Percentiles rank a stretch among this genome's conserved stretches.
These are phyloP conservation scores for Sialia sialis DNA, from an alignment of 2,113 vertebrate species.

Conservation along the genomic window DNA sequence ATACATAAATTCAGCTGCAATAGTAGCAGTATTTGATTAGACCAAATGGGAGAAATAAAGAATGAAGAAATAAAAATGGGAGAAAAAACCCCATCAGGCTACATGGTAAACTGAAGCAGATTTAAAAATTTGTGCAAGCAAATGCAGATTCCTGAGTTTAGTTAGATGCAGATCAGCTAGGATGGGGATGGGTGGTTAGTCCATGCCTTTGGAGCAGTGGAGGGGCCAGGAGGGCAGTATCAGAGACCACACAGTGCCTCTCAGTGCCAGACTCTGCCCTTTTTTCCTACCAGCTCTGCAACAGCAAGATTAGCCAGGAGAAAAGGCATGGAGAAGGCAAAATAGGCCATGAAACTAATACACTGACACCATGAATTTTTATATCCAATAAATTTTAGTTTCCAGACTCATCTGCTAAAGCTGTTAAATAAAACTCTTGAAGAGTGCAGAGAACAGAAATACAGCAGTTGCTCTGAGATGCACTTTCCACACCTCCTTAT, in stretches of 20 bases:
- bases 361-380: not conserved
- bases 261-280: not conserved
- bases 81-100: not conserved
- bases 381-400: not conserved
- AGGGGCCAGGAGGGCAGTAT: not conserved
- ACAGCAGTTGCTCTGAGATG: not conserved
- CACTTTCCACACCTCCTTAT: not conserved
- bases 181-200: too few species aligned
- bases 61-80: not conserved
- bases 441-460: not conserved
- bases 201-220: accelerated
- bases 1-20: not conserved
- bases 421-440: not conserved
- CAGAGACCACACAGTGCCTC: not conserved
- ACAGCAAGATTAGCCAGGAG: not conserved
- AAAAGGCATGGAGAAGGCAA: not conserved
- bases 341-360: not conserved
- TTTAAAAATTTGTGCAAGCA: too few species aligned
- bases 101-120: not conserved
- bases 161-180: accelerated
- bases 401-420: not conserved
- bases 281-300: not conserved
- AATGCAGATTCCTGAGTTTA: not conserved
- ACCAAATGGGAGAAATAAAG: too few species aligned
- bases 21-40: not conserved